Evolutionary conservation across 2,888 invertebrate species (phyloP).

Genomic region (Cheilosia scutellata): DNA sequence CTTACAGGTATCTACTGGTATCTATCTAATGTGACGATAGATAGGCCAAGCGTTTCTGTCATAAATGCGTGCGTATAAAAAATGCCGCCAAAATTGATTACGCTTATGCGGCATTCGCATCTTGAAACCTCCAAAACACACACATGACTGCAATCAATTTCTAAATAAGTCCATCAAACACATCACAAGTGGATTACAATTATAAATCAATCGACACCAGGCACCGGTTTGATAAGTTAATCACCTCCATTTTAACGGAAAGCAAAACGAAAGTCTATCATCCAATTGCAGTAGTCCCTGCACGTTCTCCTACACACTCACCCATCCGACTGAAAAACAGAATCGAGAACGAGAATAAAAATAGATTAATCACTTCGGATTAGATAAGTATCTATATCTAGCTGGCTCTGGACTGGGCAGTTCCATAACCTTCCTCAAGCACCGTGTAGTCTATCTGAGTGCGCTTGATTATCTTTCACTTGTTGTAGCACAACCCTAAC

Average conservation of each 20-base stretch:
- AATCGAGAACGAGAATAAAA: conserved; percentile 22
- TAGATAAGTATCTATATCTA: conserved; percentile 32
- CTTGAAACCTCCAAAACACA: background rate
- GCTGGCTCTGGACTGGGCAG: conserved; percentile 6
- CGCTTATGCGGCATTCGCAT: background rate
- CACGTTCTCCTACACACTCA: no score
- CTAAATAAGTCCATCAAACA: conserved; percentile 34
- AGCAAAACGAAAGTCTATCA: conserved; percentile 17
- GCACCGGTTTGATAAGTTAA: conserved; percentile 39
- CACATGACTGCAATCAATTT: conserved; percentile 25
- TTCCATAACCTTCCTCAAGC: conserved; percentile 47
- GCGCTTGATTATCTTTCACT: conserved; percentile 41
- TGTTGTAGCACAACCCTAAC: conserved; percentile 21
- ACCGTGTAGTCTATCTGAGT: background rate
- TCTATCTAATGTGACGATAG: background rate
- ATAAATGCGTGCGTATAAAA: background rate
- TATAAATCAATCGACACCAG: conserved; percentile 26
- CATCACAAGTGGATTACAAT: conserved; percentile 34
- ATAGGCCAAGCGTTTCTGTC: background rate
- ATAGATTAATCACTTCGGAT: conserved; percentile 36
- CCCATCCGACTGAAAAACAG: background rate
- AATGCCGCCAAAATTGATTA: conserved; percentile 14
- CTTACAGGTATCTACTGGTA: background rate
- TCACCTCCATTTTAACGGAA: conserved; percentile 21
- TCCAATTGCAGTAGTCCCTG: no score